Evolutionary conservation across 2,797 vertebrate genomes (phyloP).

Genomic region (Cyprinella venusta): DNA sequence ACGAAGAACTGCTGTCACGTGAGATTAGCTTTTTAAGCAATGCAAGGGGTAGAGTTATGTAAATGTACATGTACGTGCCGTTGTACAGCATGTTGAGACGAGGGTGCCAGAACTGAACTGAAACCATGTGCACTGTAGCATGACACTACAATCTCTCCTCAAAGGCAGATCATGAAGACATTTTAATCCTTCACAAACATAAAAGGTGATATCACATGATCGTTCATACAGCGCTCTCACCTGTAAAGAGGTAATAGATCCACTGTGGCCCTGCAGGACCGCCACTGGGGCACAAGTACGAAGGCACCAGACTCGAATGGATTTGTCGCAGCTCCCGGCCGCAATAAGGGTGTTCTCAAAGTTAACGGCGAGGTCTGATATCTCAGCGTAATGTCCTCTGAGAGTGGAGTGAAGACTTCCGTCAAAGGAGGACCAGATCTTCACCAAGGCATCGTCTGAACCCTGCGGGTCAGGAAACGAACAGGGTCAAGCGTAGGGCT

Average conservation of each 20-base stretch:
- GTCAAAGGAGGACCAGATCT: slow-evolving; percentile 97
- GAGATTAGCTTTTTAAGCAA: too few species aligned
- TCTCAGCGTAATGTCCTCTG: slow-evolving; percentile 96
- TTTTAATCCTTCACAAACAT: not conserved
- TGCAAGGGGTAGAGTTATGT: too few species aligned
- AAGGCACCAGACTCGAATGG: slow-evolving; percentile 97
- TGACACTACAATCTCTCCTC: not conserved
- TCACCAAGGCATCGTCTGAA: slow-evolving; percentile 98
- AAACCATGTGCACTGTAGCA: not conserved
- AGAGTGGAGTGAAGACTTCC: slow-evolving; percentile 93
- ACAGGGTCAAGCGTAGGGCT: not conserved
- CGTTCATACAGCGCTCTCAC: slow-evolving; percentile 68
- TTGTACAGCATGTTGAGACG: too few species aligned
- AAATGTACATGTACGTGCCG: too few species aligned
- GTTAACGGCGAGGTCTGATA: slow-evolving; percentile 97
- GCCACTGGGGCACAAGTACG: slow-evolving; percentile 96
- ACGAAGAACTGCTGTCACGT: not conserved
- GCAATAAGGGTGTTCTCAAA: slow-evolving; percentile 98
- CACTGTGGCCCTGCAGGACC: slow-evolving; percentile 95
- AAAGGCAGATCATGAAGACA: not conserved
- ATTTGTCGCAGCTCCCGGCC: slow-evolving; percentile 97
- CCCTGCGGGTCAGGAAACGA: slow-evolving; percentile 75
- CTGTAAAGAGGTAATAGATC: slow-evolving; percentile 97
- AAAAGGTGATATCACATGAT: not conserved
- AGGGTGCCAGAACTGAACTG: too few species aligned